Conservation (phyloP, 2,888 invertebrate species). For the Hermaeophaga mercurialis region DNA sequence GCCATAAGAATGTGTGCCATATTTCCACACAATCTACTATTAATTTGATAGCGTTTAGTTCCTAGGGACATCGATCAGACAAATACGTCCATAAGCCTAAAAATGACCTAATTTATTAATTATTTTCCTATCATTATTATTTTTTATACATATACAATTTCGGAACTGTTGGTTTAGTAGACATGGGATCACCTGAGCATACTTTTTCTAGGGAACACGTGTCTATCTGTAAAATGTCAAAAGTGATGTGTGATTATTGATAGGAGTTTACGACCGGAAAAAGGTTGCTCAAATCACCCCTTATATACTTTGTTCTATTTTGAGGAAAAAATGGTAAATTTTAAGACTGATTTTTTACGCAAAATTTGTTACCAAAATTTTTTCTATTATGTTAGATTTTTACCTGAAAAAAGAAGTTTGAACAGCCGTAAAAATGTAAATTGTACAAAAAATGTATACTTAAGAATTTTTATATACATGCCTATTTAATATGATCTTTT, state of each 20-base stretch:
- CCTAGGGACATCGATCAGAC: slow-evolving; percentile 8
- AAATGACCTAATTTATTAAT: slow-evolving; percentile 1
- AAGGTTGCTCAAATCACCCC: no score
- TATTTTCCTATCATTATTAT: no score
- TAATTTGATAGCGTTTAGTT: neutral
- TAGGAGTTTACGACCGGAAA: no score
- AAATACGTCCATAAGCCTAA: slow-evolving; percentile 11
- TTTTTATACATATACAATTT: slow-evolving; percentile 23
- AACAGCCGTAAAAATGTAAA: no score
- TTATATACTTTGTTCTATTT: no score
- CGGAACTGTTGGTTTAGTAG: no score
- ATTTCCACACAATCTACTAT: slow-evolving; percentile 1
- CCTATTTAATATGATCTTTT: neutral
- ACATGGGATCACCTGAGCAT: no score
- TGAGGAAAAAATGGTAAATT: slow-evolving; percentile 21
- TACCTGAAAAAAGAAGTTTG: slow-evolving; percentile 1
- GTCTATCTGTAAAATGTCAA: no score
- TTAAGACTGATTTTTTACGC: slow-evolving; percentile 42
- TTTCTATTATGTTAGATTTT: slow-evolving; percentile 22
- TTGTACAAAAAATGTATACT: slow-evolving; percentile 16
- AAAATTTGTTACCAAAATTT: slow-evolving; percentile 37
- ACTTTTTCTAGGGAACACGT: no score
- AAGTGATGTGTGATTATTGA: no score
- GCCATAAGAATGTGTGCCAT: slow-evolving; percentile 6
- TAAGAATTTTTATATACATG: neutral